Evolutionary conservation across 2,797 vertebrate species (phyloP), one percentile per base, ranked within the genome.

Genomic region (Petrocephalus schoutedeni): DNA sequence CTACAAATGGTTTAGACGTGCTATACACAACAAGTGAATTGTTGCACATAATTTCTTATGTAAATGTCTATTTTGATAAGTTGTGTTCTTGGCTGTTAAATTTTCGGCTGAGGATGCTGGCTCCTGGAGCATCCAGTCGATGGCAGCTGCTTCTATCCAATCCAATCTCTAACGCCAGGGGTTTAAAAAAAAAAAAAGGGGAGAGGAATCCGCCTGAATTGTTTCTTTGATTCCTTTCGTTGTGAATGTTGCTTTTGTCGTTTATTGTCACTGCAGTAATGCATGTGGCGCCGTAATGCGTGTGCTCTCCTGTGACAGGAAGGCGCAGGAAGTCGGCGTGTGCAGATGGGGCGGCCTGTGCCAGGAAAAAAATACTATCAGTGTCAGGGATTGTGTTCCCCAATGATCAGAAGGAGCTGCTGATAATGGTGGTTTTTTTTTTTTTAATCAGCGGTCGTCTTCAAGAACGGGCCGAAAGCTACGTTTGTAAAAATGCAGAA

Each of bases 241-340:
- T 85, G 89, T 95, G 93, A 95, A 93, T 94, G 93, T 92, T 45
- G 90, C 91, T 93, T 93, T 94, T 95, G 92, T 87, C 53, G 8
- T 80, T 80, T 49, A 93, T 91, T 92, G 90, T 64, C 10, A 61
- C 67, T 41, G 86, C 41, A 10, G 56, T 54, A 85, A 88, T 90
- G 54, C 64, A 88, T 88, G 90, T 2, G 7, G n/a, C n/a, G n/a
- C n/a, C n/a, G n/a, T n/a, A n/a, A 36, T 45, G 89, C 91, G 91
- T 93, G 90, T 74, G 89, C 88, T 80, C 91, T 92, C 92, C 94
- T 94, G 93, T 93, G 61, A 87, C 53, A 90, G 90, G 91, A 91
- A 90, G 51, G n/a, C 64, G 5, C 16, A 58, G 85, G 28, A 85
- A 54, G 23, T 16, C 51, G 83, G 56, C 7, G 56, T 14, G 6